Evolutionary conservation across 2,113 vertebrate genomes (phyloP), one percentile per base, ranked within the genome.

Genomic region (Thryonomys swinderianus): DNA sequence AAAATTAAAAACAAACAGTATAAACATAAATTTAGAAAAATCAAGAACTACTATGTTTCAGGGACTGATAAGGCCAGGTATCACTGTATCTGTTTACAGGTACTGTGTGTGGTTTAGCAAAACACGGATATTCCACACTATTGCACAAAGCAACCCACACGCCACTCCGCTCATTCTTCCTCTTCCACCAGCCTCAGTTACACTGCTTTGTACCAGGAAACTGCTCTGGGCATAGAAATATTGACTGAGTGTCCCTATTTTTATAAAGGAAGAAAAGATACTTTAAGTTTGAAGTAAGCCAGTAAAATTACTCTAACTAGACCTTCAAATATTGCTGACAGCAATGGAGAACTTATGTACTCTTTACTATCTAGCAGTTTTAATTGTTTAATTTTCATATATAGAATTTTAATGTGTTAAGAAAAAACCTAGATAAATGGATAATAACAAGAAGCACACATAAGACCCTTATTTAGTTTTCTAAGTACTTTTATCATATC

Each of bases 151-250:
- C 48, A 71, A 25, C 40, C 11, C 10, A 10, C 8, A 6, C n/a
- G 25, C 32, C 30, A n/a, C n/a, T 12, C 64, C 30, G 10, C 45
- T 42, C 5, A 6, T 80, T 80, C 62, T 78, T 34, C 45, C n/a
- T 18, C 14, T 53, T 82, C 34, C 30, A 42, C 18, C 67, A 61
- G 69, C 10, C 45, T 62, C 8, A 23, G 37, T 21, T 30, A 1
- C 85, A 5, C 74, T 92, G 25, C 80, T 76, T 57, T 69, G 80
- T 51, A 71, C 51, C n/a, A 78, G 32, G 45, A 93, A 96, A 55
- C 7, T 73, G 32, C n/a, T 55, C n/a, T 55, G 20, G 57, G 20
- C 83, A 74, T 40, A 84, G 37, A 21, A n/a, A 85, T 51, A 37
- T 74, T 85, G 12, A 57, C 30, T 67, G n/a, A 86, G 16, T 55